Conservation (phyloP, 1,140 invertebrate species). For the Papilio helenus region DNA sequence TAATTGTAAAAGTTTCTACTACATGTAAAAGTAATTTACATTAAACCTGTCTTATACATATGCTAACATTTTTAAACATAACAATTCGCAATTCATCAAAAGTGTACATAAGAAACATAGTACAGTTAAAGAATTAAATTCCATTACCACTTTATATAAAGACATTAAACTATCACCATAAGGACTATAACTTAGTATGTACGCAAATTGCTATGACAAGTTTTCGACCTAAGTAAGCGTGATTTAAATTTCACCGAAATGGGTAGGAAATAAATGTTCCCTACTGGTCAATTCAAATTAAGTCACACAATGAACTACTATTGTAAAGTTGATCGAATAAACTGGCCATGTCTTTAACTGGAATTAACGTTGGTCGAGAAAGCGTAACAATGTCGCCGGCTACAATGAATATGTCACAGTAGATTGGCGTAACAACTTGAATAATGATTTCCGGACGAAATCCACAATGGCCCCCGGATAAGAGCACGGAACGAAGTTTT, state of each 20-base stretch:
- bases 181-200: not conserved
- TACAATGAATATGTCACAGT: conserved; percentile 66
- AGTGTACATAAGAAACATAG: not conserved
- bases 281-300: conserved; percentile 14
- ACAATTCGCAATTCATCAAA: not conserved
- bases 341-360: conserved; percentile 43
- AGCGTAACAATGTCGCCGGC: conserved; percentile 52
- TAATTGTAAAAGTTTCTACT: not conserved
- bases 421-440: conserved; percentile 67
- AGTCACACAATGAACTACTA: conserved; percentile 37
- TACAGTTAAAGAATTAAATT: too few relatives aligned
- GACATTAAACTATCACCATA: too few relatives aligned
- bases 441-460: conserved; percentile 66
- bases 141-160: too few relatives aligned
- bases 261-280: not conserved
- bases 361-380: conserved; percentile 46
- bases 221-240: not conserved
- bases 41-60: not conserved
- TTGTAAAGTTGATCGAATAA: conserved; percentile 40
- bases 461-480: conserved; percentile 47
- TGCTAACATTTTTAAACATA: not conserved
- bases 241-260: not conserved
- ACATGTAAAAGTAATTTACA: not conserved
- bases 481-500: conserved; percentile 34
- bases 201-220: not conserved